Evolutionary conservation across 2,888 invertebrate genomes (phyloP).

Genomic region (Cephus spinipes): DNA sequence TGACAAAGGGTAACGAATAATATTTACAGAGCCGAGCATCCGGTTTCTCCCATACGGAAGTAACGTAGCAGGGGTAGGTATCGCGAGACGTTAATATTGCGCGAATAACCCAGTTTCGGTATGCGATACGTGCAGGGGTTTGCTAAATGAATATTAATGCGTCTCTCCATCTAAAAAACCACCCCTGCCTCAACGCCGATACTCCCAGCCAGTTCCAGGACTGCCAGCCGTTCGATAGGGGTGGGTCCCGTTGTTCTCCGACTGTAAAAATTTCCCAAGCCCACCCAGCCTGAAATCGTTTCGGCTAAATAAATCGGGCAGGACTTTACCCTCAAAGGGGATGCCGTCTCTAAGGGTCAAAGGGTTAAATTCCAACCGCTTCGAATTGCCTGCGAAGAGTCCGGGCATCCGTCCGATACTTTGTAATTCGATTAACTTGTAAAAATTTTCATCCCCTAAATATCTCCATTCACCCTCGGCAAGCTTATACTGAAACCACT

Average conservation of each 20-base stretch:
- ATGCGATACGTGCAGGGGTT: constrained; percentile 40
- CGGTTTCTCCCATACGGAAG: background rate
- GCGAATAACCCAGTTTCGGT: constrained; percentile 47
- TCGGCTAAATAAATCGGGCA: background rate
- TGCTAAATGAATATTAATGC: constrained; percentile 59
- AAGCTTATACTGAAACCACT: background rate
- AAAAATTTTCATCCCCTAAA: background rate
- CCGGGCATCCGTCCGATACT: background rate
- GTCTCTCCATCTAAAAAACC: constrained; percentile 25
- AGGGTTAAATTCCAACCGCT: background rate
- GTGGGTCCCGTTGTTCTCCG: background rate
- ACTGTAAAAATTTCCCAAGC: background rate
- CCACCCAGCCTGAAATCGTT: background rate
- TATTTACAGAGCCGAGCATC: background rate
- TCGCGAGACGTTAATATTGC: constrained; percentile 14
- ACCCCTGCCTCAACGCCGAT: background rate
- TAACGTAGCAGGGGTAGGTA: background rate
- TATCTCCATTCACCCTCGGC: background rate
- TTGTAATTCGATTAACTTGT: background rate
- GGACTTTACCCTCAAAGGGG: background rate
- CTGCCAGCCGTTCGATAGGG: background rate
- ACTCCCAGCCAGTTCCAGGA: background rate
- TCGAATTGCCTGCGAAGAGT: background rate
- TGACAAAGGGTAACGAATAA: background rate
- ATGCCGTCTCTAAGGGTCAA: background rate